A percentile compares a stretch with the other conserved stretches of the same genome.
Evolutionary conservation across 2,113 vertebrate genomes (phyloP).

Genomic region (Chionomys nivalis): DNA sequence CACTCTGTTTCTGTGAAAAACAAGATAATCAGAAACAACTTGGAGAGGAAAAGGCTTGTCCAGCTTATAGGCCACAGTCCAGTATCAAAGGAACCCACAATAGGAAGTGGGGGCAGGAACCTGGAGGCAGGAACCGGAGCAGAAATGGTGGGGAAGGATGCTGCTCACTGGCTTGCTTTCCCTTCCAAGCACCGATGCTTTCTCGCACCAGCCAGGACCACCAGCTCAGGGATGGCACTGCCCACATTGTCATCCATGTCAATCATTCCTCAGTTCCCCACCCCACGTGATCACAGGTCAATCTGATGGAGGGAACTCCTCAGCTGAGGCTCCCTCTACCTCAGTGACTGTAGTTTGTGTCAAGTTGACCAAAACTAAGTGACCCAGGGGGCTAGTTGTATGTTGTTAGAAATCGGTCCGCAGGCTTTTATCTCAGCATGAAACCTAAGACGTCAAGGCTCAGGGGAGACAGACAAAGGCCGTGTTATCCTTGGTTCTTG

Average conservation of each 20-base stretch:
- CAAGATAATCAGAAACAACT: not conserved
- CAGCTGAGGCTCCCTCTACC: not conserved
- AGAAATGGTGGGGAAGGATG: not conserved
- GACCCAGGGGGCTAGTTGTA: not conserved
- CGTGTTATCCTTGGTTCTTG: fast-evolving
- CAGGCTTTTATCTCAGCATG: not conserved
- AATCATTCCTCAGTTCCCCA: not conserved
- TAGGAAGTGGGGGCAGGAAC: not conserved
- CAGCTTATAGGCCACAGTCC: not conserved
- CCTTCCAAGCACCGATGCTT: not conserved
- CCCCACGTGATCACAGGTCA: not conserved
- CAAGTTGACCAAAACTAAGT: not conserved
- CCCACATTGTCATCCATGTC: no score
- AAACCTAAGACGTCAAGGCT: not conserved
- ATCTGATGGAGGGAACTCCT: not conserved
- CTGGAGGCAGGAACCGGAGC: not conserved
- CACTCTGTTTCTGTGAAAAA: not conserved
- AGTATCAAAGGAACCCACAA: not conserved
- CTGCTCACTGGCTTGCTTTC: not conserved
- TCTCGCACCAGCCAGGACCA: not conserved
- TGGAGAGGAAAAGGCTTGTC: no score
- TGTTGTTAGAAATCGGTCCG: not conserved
- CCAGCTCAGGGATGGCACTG: not conserved
- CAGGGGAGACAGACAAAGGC: not conserved
- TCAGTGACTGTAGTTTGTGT: not conserved